Evolutionary conservation across 1,140 invertebrate genomes (phyloP), one percentile per base, ranked within the genome.

Genomic region (Adoxophyes honmai): DNA sequence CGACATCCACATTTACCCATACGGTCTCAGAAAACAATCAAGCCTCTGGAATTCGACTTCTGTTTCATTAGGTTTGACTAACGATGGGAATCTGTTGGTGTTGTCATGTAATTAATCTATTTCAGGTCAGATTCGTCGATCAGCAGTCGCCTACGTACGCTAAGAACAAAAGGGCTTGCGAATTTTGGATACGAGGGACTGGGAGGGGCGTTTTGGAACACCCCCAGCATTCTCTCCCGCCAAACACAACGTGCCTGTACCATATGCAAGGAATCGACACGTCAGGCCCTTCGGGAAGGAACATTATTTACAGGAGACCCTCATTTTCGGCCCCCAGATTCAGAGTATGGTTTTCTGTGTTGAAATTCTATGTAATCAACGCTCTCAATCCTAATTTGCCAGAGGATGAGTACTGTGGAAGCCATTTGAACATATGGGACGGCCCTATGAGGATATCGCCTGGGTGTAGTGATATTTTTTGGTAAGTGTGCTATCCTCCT

Each of bases 171-270:
- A 91, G 93, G 36, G 92, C 93, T 1, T 97, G 96, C 73, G 95
- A 96, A 74, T 97, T 97, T 72, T 96, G 95, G 93, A 91, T 97
- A 57, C 91, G 94, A 53, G 95, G 95, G 0, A 93, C 93, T 0
- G 93, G 93, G 0, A 92, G 93, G 10, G 96, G 96, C 8, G 86
- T 95, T 4, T 76, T 97, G 1, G 93, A 95, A 58, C 96, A 94
- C 62, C 96, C 96, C 0, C 89, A 92, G 28, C 95, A 97, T 75
- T 96, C 95, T 0, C 77, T 97, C 28, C 93, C 96, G 0, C 93
- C 94, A 0, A 97, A 97, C 73, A 96, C 94, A 6, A 97, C 95
- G 0, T 97, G 96, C 74, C 90, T 96, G 10, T 97, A 96, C 80
- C 94, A 96, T 71, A 92, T 97, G 72, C 93, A 94, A 67, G 91